Percentiles rank a stretch among this genome's conserved stretches.
phyloP scores from a whole-genome alignment of 2,888 invertebrate species.

The Cloeon dipterum region DNA sequence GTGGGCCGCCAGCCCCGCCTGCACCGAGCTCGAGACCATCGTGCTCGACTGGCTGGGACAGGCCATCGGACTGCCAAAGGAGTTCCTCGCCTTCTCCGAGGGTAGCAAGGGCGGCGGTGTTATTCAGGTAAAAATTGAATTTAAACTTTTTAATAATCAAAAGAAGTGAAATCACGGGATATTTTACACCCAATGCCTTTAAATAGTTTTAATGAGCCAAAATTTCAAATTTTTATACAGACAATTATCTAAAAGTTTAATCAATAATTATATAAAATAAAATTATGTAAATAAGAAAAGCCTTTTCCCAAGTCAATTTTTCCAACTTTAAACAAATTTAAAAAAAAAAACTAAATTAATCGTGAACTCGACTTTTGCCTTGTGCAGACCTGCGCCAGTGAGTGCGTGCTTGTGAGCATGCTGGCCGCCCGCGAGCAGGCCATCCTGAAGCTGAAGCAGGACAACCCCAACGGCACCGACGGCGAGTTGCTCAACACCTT shows the following conservation, averaged over 20 bases:
- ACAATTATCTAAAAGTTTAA: too few species aligned
- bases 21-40: constrained; percentile 65
- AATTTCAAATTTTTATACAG: background rate
- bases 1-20: constrained; percentile 63
- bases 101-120: constrained; percentile 51
- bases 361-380: too few species aligned
- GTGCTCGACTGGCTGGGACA: constrained; percentile 60
- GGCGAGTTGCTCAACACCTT: constrained; percentile 50
- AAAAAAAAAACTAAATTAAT: too few species aligned
- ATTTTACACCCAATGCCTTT: too few species aligned
- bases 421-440: constrained; percentile 50
- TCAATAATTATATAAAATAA: too few species aligned
- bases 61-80: constrained; percentile 46
- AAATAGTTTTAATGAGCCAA: background rate
- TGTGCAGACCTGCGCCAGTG: constrained; percentile 47
- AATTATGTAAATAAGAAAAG: too few species aligned
- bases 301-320: too few species aligned
- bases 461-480: constrained; percentile 26
- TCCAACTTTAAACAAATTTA: too few species aligned
- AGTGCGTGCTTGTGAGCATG: constrained; percentile 55
- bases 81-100: constrained; percentile 30
- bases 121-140: constrained; percentile 29
- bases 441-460: constrained; percentile 35
- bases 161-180: background rate
- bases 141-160: background rate